Percentiles rank a stretch among this genome's conserved stretches.
Conservation (phyloP, 1,140 invertebrate genomes). For the Fopius arisanus region DNA sequence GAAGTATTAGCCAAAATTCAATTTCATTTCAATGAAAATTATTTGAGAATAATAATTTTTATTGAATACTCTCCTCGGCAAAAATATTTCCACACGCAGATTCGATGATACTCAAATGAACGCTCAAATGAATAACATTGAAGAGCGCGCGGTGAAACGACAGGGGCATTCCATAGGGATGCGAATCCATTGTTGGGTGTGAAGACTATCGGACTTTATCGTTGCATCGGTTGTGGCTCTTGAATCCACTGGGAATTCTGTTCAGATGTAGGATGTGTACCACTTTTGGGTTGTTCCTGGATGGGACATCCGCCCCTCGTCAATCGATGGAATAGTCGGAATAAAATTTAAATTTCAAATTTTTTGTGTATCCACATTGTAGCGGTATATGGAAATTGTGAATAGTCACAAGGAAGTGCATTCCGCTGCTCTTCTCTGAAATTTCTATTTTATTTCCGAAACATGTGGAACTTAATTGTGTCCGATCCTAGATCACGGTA, state of each 20-base stretch:
- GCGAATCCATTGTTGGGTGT: background rate
- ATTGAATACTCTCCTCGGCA: background rate
- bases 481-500: background rate
- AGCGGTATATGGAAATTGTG: conserved; percentile 2
- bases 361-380: conserved; percentile 1
- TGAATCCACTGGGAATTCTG: background rate
- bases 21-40: too few relatives aligned
- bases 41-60: too few relatives aligned
- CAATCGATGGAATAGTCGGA: conserved; percentile 3
- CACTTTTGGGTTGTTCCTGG: background rate
- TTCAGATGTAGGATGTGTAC: background rate
- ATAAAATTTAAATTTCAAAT: conserved; percentile 30
- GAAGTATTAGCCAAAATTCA: too few relatives aligned
- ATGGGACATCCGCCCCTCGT: background rate
- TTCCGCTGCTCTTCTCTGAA: background rate
- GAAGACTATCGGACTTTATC: conserved; percentile 2
- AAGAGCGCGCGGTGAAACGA: background rate
- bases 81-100: background rate
- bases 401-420: background rate
- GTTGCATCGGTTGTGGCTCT: background rate
- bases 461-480: background rate
- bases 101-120: background rate
- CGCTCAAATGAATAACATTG: background rate
- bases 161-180: background rate
- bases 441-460: background rate